A percentile compares a stretch with the other conserved stretches of the same genome.
Conservation (phyloP, 2,113 vertebrate genomes). For the Thunnus thynnus region DNA sequence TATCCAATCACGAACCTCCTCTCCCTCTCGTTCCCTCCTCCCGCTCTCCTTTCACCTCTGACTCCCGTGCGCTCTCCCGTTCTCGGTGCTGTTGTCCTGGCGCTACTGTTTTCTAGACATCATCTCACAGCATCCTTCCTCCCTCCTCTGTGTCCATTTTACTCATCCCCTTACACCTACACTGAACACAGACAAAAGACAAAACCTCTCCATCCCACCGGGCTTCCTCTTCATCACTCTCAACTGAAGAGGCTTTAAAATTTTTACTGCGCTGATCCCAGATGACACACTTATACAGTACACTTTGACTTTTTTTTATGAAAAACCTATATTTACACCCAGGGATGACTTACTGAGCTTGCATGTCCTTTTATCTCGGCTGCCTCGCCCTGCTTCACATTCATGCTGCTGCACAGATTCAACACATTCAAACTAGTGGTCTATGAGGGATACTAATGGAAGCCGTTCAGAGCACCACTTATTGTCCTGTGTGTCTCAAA, state of each 20-base stretch:
- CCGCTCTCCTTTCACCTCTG: slow-evolving; percentile 63
- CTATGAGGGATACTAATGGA: slow-evolving; percentile 72
- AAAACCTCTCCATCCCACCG: slow-evolving; percentile 57
- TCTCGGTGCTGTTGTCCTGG: slow-evolving; percentile 25
- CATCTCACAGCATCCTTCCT: slow-evolving; percentile 39
- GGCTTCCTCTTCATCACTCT: slow-evolving; percentile 55
- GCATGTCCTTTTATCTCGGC: slow-evolving; percentile 54
- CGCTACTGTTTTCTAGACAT: slow-evolving; percentile 17
- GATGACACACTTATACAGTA: slow-evolving; percentile 62
- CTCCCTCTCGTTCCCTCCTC: slow-evolving; percentile 14
- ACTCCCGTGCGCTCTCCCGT: slow-evolving; percentile 43
- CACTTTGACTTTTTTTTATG: slow-evolving; percentile 48
- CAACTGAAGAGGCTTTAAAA: slow-evolving; percentile 38
- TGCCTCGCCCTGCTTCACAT: slow-evolving; percentile 65
- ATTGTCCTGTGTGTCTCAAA: slow-evolving; percentile 70
- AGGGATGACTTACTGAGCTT: slow-evolving; percentile 56
- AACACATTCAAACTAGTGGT: slow-evolving; percentile 67
- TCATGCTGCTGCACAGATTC: slow-evolving; percentile 57
- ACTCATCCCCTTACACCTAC: slow-evolving; percentile 45
- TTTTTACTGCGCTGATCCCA: slow-evolving; percentile 57
- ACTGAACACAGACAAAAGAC: slow-evolving; percentile 46
- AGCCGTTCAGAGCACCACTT: slow-evolving; percentile 67
- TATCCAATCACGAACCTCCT: slow-evolving; percentile 71
- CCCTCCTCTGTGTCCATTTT: slow-evolving; percentile 38
- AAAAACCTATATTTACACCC: slow-evolving; percentile 74